Evolutionary conservation across 2,113 vertebrate genomes (phyloP), one percentile per base, ranked within the genome.

Genomic region (Pelusios castaneus): DNA sequence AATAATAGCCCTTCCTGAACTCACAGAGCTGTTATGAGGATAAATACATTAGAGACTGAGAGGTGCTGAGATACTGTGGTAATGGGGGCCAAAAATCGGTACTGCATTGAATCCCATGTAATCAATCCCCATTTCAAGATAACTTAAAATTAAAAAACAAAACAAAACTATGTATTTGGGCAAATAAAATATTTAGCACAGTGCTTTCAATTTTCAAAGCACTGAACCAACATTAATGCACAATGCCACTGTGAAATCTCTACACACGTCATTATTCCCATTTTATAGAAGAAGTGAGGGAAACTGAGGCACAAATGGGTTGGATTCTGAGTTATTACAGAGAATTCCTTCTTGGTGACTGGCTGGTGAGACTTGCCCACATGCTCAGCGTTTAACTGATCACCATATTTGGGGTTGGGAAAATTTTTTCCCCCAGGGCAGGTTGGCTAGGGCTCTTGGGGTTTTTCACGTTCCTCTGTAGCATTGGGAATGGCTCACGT

Each of bases 91-190:
- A 82, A 86, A 88, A 31, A 27, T 1, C 47, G 5, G 38, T 25
- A 22, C 4, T 5, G 43, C 67, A 11, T 19, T 86, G 41, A 45
- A n/a, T 43, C 77, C 0, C n/a, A 0, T 0, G 0, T 43, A 24
- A 4, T 58, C 54, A 54, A 0, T 17, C 78, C 41, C 10, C 56
- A 3, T 49, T 27, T 58, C 79, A 70, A 67, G 75, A 43, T 16
- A 52, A 52, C 51, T 52, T 52, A 52, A 17, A 52, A 52, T 52
- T 52, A 17, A 52, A 52, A 52, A 52, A 52, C 5, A 5, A 17
- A 47, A 47, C n/a, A n/a, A n/a, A n/a, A n/a, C n/a, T n/a, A 52
- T 52, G 51, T 52, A 52, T 16, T 52, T 52, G 84, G 17, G 19
- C 24, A 88, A 22, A 16, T 1, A 24, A 43, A n/a, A 31, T 9